Percentiles rank a stretch among this genome's conserved stretches.
Conservation (phyloP, 2,888 invertebrate genomes). For the Drosophila phalerata region DNA sequence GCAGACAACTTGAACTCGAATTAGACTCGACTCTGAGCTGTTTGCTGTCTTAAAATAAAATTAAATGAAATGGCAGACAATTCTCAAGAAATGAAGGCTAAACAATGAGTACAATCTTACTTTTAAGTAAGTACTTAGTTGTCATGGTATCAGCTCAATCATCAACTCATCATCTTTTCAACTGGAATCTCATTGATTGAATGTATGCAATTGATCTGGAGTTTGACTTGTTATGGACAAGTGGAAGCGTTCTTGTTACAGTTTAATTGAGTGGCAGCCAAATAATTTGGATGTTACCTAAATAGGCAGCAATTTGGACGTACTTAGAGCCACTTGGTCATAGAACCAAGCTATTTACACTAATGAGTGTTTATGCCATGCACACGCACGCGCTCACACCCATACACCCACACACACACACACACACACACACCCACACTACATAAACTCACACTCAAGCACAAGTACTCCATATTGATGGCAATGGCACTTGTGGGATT, state of each 20-base stretch:
- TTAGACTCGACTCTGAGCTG: slow-evolving; percentile 2
- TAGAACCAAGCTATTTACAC: slow-evolving; percentile 45
- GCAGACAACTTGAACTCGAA: slow-evolving; percentile 32
- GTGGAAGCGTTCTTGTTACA: slow-evolving; percentile 8
- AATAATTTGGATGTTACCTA: slow-evolving; percentile 46
- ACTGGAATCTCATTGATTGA: slow-evolving; percentile 5
- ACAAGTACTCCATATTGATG: slow-evolving; percentile 41
- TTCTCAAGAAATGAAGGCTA: slow-evolving; percentile 16
- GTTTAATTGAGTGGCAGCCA: slow-evolving; percentile 44
- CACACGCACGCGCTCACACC: slow-evolving; percentile 26
- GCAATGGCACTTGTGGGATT: slow-evolving; percentile 62
- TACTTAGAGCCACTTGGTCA: slow-evolving; percentile 26
- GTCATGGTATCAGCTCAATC: neutral
- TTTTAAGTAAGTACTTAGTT: neutral
- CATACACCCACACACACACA: neutral
- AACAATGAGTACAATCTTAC: slow-evolving; percentile 17
- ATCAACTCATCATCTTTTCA: neutral
- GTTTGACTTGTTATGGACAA: slow-evolving; percentile 2
- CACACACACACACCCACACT: neutral
- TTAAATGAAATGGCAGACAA: slow-evolving; percentile 41
- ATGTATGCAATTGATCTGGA: neutral
- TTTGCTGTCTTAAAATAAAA: slow-evolving; percentile 28
- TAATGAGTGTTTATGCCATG: slow-evolving; percentile 50
- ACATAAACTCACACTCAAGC: neutral
- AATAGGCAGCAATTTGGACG: slow-evolving; percentile 49